phyloP scores from a whole-genome alignment of 2,113 vertebrate species.

The Psammodynastes pulverulentus region DNA sequence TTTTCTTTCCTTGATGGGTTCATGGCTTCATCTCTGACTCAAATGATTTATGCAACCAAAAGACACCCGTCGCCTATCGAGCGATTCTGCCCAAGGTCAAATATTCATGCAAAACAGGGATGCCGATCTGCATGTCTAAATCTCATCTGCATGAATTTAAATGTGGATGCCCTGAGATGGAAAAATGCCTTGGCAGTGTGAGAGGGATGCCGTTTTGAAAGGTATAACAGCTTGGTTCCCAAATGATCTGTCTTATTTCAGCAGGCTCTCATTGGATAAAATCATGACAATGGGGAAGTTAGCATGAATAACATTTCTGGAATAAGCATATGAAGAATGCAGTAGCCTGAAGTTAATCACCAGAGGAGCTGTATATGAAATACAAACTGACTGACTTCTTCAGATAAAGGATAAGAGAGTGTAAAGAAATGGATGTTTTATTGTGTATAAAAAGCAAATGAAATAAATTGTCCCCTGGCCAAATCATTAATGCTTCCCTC shows the following conservation, averaged over 20 bases:
- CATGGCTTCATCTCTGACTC: conserved; percentile 61
- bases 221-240: conserved; percentile 40
- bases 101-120: conserved; percentile 64
- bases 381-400: background rate
- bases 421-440: background rate
- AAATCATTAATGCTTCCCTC: background rate
- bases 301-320: background rate
- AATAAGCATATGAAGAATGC: background rate
- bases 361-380: background rate
- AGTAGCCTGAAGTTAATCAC: background rate
- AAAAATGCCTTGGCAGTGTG: conserved; percentile 41
- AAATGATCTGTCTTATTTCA: background rate
- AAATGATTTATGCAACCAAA: conserved; percentile 66
- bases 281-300: background rate
- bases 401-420: background rate
- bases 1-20: conserved; percentile 34
- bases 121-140: conserved; percentile 62
- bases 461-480: background rate
- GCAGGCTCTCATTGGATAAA: background rate
- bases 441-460: background rate
- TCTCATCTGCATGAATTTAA: conserved; percentile 54
- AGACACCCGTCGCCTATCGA: conserved; percentile 62
- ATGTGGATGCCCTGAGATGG: conserved; percentile 29
- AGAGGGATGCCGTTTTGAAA: conserved; percentile 5
- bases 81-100: conserved; percentile 71